Conservation (phyloP, 2,888 invertebrate species). For the Lobophora halterata region DNA sequence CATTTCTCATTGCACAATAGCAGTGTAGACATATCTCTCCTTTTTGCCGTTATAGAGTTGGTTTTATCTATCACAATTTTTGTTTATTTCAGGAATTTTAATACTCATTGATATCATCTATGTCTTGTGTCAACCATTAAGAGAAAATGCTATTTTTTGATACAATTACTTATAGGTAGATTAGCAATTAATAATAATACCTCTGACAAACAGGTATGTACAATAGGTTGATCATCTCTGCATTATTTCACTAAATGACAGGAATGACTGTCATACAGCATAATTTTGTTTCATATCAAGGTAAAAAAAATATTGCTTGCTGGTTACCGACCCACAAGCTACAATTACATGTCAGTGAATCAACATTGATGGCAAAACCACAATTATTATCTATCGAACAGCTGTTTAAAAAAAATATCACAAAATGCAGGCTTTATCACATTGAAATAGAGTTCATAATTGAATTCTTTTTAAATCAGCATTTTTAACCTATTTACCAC, state of each 20-base stretch:
- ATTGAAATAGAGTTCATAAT: conserved; percentile 13
- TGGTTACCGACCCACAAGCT: conserved; percentile 26
- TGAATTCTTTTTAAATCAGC: neutral
- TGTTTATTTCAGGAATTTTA: neutral
- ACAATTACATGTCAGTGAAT: conserved; percentile 51
- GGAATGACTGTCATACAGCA: too few species aligned
- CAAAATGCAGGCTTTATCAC: conserved; percentile 1
- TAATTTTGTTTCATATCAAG: too few species aligned
- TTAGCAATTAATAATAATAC: too few species aligned
- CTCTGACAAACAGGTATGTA: too few species aligned
- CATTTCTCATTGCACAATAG: conserved; percentile 11
- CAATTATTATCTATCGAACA: conserved; percentile 51
- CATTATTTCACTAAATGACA: too few species aligned
- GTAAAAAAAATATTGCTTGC: too few species aligned
- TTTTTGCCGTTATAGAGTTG: conserved; percentile 2
- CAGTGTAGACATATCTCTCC: conserved; percentile 5
- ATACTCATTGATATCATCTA: too few species aligned
- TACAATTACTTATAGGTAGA: too few species aligned
- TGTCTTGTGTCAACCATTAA: too few species aligned
- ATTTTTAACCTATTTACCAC: neutral
- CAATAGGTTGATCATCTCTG: too few species aligned
- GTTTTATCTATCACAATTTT: conserved; percentile 2
- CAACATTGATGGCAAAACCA: conserved; percentile 50
- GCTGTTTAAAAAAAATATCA: conserved; percentile 26
- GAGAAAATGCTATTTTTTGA: too few species aligned